Evolutionary conservation across 2,888 invertebrate genomes (phyloP), one percentile per base, ranked within the genome.

Genomic region (Heliconius sara): DNA sequence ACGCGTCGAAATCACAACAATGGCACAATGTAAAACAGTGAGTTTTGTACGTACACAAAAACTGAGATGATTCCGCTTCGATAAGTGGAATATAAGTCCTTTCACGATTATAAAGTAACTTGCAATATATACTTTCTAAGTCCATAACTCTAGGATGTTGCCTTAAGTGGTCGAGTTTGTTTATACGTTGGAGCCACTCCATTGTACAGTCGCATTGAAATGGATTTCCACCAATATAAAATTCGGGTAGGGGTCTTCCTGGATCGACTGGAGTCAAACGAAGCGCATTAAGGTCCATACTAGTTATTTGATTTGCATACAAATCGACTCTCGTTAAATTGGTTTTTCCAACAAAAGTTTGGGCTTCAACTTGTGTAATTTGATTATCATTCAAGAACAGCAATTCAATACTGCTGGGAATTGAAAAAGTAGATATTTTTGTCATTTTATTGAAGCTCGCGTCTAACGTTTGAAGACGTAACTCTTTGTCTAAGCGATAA

Each of bases 1-100:
- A 99, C 77, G 98, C 98, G 91, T 98, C 99, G 93, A 98, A 99
- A 91, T 99, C 98, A 94, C 99, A 99, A 95, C 99, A 99, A 90
- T 98, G 98, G 89, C 99, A 99, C 83, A 98, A 96, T 22, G 99
- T 98, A 92, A 98, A 99, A 94, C 99, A 99, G 91, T 99, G 98
- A 66, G 98, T 97, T 93, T 97, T 97, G 94, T 99, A 99, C 83
- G 97, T 97, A 95, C 99, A 99, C 86, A 99, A 96, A 93, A 99
- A 99, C 92, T 98, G 98, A 77, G 98, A 97, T 0, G 98, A 97
- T 90, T 98, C 97, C 57, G 98, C 98, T 88, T 98, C 98, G 39
- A 98, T 96, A 81, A 98, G 94, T n/a, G 98, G 97, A 84, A 98
- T 96, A 91, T 97, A 98, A 85, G 97, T 97, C 84, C 97, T 96